A percentile compares a stretch with the other conserved stretches of the same genome.
These are phyloP conservation scores for Valencia hispanica DNA, from an alignment of 2,797 vertebrate genomes.

Conservation along the genomic window DNA sequence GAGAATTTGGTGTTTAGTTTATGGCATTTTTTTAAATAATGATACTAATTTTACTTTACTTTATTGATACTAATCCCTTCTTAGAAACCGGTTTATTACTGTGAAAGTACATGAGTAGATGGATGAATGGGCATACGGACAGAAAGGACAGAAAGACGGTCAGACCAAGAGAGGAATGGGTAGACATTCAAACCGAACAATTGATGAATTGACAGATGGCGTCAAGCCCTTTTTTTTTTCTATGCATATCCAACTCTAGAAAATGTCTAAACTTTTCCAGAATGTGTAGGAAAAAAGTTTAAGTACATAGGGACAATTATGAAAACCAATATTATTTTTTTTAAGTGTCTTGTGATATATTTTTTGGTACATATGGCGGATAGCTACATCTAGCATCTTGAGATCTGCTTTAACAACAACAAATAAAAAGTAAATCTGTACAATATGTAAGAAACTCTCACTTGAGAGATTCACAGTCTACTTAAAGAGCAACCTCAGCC, in stretches of 20 bases:
- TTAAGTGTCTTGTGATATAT: too few relatives aligned
- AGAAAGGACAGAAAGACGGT: too few relatives aligned
- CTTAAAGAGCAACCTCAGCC: conserved; percentile 4
- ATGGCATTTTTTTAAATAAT: too few relatives aligned
- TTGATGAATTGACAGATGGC: background rate
- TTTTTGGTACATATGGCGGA: background rate
- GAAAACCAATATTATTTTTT: too few relatives aligned
- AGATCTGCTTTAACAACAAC: background rate
- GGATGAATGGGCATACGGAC: too few relatives aligned
- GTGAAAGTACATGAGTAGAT: background rate
- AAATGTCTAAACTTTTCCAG: background rate
- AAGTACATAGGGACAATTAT: too few relatives aligned
- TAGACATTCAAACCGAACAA: background rate
- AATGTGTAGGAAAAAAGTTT: background rate
- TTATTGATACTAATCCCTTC: background rate
- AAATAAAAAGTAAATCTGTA: background rate
- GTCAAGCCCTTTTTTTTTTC: background rate
- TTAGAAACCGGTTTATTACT: background rate
- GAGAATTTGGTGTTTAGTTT: too few relatives aligned
- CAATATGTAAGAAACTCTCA: background rate
- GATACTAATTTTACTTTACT: too few relatives aligned
- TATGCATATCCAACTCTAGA: background rate
- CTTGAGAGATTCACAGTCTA: background rate
- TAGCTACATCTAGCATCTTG: background rate
- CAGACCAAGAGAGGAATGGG: background rate